Evolutionary conservation across 2,113 vertebrate species (phyloP).

Genomic region (Boleophthalmus pectinirostris): DNA sequence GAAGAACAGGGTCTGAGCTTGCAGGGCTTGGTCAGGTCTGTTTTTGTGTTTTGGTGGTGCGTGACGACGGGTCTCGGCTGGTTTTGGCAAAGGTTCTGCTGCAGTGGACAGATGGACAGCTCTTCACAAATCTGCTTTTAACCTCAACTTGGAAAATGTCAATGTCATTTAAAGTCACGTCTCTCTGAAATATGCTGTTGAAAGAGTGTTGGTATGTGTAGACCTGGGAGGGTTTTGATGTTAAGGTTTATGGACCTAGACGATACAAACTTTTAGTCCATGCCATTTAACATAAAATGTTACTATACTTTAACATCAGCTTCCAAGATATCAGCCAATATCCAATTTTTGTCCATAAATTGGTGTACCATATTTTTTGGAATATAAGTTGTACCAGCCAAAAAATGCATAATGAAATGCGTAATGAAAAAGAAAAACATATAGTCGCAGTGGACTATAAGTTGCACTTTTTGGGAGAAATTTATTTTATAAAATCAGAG

Average conservation of each 20-base stretch:
- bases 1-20: constrained; percentile 19
- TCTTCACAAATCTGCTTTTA: constrained; percentile 11
- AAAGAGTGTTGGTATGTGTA: background rate
- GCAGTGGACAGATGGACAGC: constrained; percentile 9
- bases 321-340: no score
- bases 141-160: background rate
- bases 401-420: no score
- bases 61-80: constrained; percentile 10
- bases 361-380: no score
- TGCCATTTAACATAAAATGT: no score
- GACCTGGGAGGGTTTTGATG: background rate
- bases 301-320: no score
- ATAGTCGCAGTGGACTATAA: no score
- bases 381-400: no score
- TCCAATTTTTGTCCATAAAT: no score
- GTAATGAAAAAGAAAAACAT: no score
- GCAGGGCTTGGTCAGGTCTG: background rate
- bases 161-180: background rate
- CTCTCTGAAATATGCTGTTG: background rate
- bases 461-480: no score
- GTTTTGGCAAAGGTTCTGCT: constrained; percentile 12
- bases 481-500: no score
- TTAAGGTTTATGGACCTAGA: background rate
- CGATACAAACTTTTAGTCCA: no score
- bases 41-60: background rate